phyloP scores from a whole-genome alignment of 2,888 invertebrate species.

The Spilarctia lutea region DNA sequence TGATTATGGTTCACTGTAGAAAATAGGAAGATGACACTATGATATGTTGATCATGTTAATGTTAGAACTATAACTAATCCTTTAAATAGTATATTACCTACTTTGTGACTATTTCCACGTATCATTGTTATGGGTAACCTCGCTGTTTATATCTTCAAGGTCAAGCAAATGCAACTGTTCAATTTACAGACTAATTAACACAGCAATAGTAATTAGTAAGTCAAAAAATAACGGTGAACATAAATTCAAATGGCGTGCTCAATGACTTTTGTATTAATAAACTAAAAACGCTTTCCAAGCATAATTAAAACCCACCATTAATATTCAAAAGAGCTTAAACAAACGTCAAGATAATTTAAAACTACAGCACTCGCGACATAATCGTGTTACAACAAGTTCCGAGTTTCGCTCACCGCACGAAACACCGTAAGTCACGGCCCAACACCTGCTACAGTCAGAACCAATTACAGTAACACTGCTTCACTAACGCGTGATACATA shows the following conservation, averaged over 20 bases:
- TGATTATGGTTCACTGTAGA: no score
- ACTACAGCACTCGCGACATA: slow-evolving; percentile 45
- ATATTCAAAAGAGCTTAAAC: slow-evolving; percentile 31
- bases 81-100: no score
- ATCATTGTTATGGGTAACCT: no score
- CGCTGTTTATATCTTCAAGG: no score
- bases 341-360: slow-evolving; percentile 43
- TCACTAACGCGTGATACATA: slow-evolving; percentile 51
- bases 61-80: no score
- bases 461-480: slow-evolving; percentile 70
- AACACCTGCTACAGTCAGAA: slow-evolving; percentile 79
- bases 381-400: slow-evolving; percentile 44
- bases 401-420: slow-evolving; percentile 46
- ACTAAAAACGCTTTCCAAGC: slow-evolving; percentile 17
- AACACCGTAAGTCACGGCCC: slow-evolving; percentile 69
- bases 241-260: neutral
- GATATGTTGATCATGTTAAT: no score
- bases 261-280: slow-evolving; percentile 12
- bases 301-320: slow-evolving; percentile 24
- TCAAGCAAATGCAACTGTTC: no score
- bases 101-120: no score
- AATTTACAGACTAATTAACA: neutral
- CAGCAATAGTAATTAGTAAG: neutral
- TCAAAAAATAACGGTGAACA: neutral
- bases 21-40: no score